These are phyloP conservation scores for Scaptomyza parva DNA, from an alignment of 2,888 invertebrate species.

Conservation along the genomic window DNA sequence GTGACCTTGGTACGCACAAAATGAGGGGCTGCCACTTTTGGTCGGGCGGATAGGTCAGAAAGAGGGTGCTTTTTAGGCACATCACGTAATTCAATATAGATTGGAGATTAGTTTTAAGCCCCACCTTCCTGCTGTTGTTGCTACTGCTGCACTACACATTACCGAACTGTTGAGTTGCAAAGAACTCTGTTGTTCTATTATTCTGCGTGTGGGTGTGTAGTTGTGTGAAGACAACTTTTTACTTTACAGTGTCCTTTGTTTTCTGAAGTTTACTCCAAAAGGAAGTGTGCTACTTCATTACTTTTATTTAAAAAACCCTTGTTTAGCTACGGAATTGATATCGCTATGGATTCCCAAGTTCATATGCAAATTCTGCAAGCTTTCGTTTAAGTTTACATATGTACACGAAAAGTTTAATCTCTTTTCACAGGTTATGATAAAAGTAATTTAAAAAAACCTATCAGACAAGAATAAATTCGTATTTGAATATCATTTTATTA, in stretches of 20 bases:
- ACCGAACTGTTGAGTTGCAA: conserved; percentile 56
- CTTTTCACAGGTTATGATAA: too few species aligned
- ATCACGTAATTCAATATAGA: conserved; percentile 77
- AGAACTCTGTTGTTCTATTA: conserved; percentile 33
- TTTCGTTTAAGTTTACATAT: neutral
- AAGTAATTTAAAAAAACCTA: too few species aligned
- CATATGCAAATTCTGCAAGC: neutral
- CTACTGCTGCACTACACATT: conserved; percentile 30
- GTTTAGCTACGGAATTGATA: neutral
- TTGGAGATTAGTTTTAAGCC: conserved; percentile 74
- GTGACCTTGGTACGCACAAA: conserved; percentile 30
- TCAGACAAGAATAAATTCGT: too few species aligned
- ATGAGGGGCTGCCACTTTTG: neutral
- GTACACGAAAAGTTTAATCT: neutral
- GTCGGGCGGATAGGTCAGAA: conserved; percentile 1
- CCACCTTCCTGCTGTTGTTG: conserved; percentile 8
- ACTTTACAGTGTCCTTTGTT: conserved; percentile 64
- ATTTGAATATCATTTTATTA: too few species aligned
- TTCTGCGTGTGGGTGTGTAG: conserved; percentile 5
- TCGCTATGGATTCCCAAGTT: neutral
- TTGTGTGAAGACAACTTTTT: conserved; percentile 15
- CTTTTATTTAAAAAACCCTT: conserved; percentile 8
- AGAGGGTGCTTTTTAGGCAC: conserved; percentile 62
- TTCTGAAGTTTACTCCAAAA: conserved; percentile 36
- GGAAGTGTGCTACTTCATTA: conserved; percentile 47